Evolutionary conservation across 53 echinoderm and acorn worm species (phyloP).

Genomic region (Hippasteria phrygiana): DNA sequence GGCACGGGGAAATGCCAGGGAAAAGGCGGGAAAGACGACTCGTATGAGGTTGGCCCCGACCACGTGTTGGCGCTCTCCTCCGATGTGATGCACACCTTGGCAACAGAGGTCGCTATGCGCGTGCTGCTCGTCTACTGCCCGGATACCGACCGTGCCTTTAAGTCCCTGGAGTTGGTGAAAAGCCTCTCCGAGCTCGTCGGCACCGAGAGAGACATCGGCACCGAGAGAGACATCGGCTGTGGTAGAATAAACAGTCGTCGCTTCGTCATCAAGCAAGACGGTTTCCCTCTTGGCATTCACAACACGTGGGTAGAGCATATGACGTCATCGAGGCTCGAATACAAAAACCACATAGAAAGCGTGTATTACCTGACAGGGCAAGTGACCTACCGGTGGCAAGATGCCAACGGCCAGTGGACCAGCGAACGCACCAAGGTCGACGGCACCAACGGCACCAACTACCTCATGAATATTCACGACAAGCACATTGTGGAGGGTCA

Average conservation of each 20-base stretch:
- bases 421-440: not conserved
- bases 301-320: conserved; percentile 48
- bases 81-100: conserved; percentile 23
- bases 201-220: conserved; percentile 50
- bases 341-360: conserved; percentile 47
- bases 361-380: conserved; percentile 42
- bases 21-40: not conserved
- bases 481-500: conserved; percentile 5
- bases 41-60: conserved; percentile 1
- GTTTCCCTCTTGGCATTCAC: conserved; percentile 45
- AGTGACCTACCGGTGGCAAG: conserved; percentile 37
- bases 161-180: not conserved
- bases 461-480: conserved; percentile 53
- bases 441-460: conserved; percentile 44
- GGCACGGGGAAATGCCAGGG: not conserved
- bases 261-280: conserved; percentile 47
- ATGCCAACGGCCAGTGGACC: conserved; percentile 37
- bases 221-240: conserved; percentile 49
- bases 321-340: conserved; percentile 17
- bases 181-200: conserved; percentile 29
- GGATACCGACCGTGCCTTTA: not conserved
- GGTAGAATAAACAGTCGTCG: conserved; percentile 53
- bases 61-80: conserved; percentile 56
- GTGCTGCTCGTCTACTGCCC: conserved; percentile 46
- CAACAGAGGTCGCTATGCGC: conserved; percentile 29